Evolutionary conservation across 2,113 vertebrate species (phyloP).

Genomic region (Chaenocephalus aceratus): DNA sequence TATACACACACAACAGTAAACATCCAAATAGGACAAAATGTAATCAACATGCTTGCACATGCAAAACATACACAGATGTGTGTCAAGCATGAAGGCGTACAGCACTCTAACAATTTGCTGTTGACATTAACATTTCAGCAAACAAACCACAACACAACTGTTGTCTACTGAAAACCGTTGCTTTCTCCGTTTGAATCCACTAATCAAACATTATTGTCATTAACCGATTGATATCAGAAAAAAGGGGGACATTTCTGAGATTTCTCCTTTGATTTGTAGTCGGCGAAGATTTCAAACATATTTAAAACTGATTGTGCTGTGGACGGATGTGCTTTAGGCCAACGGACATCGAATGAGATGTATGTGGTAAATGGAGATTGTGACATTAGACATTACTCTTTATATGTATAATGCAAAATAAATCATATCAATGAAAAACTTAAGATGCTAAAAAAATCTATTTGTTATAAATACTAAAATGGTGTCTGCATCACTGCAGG

Average conservation of each 20-base stretch:
- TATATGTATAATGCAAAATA: not conserved
- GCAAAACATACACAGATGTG: slow-evolving; percentile 65
- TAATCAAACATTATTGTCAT: not conserved
- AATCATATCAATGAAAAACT: not conserved
- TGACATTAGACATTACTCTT: not conserved
- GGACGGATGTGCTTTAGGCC: not conserved
- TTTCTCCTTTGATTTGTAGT: not conserved
- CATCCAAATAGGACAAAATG: slow-evolving; percentile 61
- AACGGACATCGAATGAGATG: not conserved
- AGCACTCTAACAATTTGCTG: slow-evolving; percentile 52
- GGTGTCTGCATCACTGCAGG: not conserved
- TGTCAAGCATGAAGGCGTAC: slow-evolving; percentile 27
- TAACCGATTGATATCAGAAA: slow-evolving; percentile 3
- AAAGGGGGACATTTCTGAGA: not conserved
- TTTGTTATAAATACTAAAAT: not conserved
- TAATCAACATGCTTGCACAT: slow-evolving; percentile 65
- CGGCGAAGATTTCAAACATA: not conserved
- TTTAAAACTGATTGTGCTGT: not conserved
- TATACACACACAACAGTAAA: slow-evolving; percentile 57
- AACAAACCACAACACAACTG: slow-evolving; percentile 37
- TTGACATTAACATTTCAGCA: slow-evolving; percentile 51
- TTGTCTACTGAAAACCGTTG: slow-evolving; percentile 7
- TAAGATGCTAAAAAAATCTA: too few species aligned
- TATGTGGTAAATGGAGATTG: not conserved
- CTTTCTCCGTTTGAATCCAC: not conserved